These are phyloP conservation scores for Harpagoxenus sublaevis DNA, from an alignment of 2,888 invertebrate genomes.

Conservation along the genomic window DNA sequence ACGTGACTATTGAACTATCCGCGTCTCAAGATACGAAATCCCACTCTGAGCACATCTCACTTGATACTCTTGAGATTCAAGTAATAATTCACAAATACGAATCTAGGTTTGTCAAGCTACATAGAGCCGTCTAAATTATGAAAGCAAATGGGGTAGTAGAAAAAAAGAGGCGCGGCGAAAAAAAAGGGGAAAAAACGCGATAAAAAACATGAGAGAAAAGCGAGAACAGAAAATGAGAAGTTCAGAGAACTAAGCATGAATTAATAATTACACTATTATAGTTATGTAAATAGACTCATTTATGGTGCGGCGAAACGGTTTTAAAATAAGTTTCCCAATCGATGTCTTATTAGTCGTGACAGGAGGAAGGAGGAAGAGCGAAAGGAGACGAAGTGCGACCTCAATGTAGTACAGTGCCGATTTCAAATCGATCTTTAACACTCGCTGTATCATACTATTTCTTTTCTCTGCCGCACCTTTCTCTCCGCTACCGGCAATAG, in stretches of 20 bases:
- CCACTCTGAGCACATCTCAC: neutral
- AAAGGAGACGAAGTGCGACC: conserved; percentile 52
- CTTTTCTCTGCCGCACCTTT: conserved; percentile 34
- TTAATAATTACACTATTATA: conserved; percentile 66
- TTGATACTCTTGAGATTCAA: conserved; percentile 1
- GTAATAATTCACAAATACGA: neutral
- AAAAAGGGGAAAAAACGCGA: neutral
- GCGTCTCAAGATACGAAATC: conserved; percentile 4
- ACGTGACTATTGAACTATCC: neutral
- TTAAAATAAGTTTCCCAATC: conserved; percentile 58
- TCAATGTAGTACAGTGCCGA: conserved; percentile 39
- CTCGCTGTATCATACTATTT: conserved; percentile 37
- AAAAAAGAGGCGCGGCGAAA: neutral
- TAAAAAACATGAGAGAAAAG: neutral
- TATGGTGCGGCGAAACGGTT: conserved; percentile 27
- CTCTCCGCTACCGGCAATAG: conserved; percentile 27
- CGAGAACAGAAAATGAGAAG: neutral
- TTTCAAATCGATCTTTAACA: conserved; percentile 60
- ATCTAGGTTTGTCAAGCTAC: neutral
- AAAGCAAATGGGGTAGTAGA: neutral
- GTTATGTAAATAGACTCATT: conserved; percentile 72
- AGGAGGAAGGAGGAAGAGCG: conserved; percentile 40
- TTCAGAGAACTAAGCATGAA: conserved; percentile 10
- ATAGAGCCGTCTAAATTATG: neutral
- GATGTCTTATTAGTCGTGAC: conserved; percentile 52